phyloP scores from a whole-genome alignment of 2,888 invertebrate genomes.

The Podabrus alpinus region DNA sequence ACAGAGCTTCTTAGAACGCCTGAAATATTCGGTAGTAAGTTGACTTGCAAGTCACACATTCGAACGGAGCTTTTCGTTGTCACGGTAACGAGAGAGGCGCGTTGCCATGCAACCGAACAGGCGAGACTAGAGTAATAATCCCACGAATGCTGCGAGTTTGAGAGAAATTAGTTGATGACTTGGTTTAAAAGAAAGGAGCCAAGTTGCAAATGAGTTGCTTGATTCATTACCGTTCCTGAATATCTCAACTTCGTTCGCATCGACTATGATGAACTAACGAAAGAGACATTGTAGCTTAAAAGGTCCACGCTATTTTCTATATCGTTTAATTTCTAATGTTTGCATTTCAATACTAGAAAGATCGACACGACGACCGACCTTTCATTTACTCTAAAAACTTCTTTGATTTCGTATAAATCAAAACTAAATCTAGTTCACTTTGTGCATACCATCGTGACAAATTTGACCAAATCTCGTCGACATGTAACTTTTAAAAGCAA shows the following conservation, averaged over 20 bases:
- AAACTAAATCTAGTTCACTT: background rate
- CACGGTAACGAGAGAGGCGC: constrained; percentile 46
- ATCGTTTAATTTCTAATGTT: constrained; percentile 5
- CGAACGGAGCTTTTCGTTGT: constrained; percentile 39
- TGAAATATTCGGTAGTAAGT: constrained; percentile 43
- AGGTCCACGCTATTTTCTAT: constrained; percentile 2
- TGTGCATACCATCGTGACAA: background rate
- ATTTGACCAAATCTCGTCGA: background rate
- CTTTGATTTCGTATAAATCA: background rate
- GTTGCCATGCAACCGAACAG: constrained; percentile 45
- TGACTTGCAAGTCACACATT: constrained; percentile 52
- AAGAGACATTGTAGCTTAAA: constrained; percentile 8
- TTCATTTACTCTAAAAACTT: background rate
- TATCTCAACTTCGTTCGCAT: constrained; percentile 26
- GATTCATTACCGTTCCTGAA: constrained; percentile 46
- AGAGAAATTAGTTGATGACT: constrained; percentile 55
- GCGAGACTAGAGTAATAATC: constrained; percentile 48
- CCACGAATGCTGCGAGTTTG: constrained; percentile 50
- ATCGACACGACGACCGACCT: background rate
- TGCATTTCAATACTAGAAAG: background rate
- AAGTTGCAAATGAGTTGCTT: constrained; percentile 54
- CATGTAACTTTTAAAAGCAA: background rate
- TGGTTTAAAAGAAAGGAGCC: constrained; percentile 52
- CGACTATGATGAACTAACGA: constrained; percentile 16
- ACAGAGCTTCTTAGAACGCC: constrained; percentile 44